These are phyloP conservation scores for Zelleria hepariella DNA, from an alignment of 2,888 invertebrate genomes.

Conservation along the genomic window DNA sequence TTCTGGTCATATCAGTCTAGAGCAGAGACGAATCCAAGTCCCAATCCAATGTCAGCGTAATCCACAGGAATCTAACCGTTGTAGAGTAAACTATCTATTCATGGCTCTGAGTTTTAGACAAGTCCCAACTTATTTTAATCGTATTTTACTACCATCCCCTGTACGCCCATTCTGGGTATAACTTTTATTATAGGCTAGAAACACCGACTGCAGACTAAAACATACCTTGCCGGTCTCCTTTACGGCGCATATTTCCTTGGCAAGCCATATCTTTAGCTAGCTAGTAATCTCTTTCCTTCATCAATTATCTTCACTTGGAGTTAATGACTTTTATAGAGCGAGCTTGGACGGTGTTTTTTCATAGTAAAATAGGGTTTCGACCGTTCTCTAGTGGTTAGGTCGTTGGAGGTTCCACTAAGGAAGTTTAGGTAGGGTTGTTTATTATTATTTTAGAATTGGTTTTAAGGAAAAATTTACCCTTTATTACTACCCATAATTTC, in stretches of 20 bases:
- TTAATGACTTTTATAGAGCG: constrained; percentile 72
- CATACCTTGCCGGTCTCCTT: background rate
- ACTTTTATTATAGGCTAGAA: constrained; percentile 42
- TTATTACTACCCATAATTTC: too few species aligned
- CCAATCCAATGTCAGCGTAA: too few species aligned
- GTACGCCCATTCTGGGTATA: constrained; percentile 41
- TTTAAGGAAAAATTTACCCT: too few species aligned
- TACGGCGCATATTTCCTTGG: constrained; percentile 2
- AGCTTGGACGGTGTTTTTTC: constrained; percentile 29
- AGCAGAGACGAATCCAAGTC: too few species aligned
- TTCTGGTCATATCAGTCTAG: too few species aligned
- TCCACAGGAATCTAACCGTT: too few species aligned
- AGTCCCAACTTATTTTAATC: background rate
- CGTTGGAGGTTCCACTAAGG: background rate
- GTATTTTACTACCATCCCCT: constrained; percentile 5
- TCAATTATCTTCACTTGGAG: constrained; percentile 68
- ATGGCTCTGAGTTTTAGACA: too few species aligned
- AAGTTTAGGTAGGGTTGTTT: background rate
- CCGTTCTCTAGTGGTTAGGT: background rate
- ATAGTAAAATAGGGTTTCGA: constrained; percentile 31
- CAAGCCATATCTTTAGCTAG: constrained; percentile 24
- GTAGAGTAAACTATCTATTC: too few species aligned
- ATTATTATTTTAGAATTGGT: background rate
- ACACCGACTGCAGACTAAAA: background rate
- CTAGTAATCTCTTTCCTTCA: constrained; percentile 66